phyloP scores from a whole-genome alignment of 2,797 vertebrate species.

The Enteromius radiatus region DNA sequence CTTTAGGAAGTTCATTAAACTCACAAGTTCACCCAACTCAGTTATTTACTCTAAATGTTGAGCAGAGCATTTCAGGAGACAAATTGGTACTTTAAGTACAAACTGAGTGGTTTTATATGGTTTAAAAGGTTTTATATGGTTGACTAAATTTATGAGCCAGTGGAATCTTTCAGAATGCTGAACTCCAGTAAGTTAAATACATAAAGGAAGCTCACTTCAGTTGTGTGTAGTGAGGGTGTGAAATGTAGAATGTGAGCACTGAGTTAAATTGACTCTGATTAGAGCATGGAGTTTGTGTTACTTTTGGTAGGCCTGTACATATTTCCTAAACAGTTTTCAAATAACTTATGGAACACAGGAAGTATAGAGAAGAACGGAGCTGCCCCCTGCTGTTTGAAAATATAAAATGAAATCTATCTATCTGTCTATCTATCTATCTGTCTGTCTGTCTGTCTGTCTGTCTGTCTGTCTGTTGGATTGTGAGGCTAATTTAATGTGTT shows the following conservation, averaged over 20 bases:
- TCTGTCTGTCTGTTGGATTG: too few relatives aligned
- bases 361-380: not conserved
- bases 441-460: too few relatives aligned
- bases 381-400: conserved; percentile 50
- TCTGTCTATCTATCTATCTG: too few relatives aligned
- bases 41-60: not conserved
- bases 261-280: not conserved
- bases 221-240: not conserved
- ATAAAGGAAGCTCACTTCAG: not conserved
- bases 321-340: not conserved
- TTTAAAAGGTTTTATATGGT: not conserved
- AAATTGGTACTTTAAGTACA: not conserved
- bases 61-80: not conserved
- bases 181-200: not conserved
- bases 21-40: not conserved
- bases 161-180: not conserved
- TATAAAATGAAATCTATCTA: too few relatives aligned
- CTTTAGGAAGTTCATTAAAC: not conserved
- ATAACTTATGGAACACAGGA: not conserved
- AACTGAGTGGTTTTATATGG: not conserved
- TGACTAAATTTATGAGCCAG: not conserved
- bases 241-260: not conserved
- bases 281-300: not conserved
- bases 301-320: not conserved
- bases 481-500: not conserved